Base-by-base conservation (phyloP, 23 tunicate species). In the Styela clava region DNA sequence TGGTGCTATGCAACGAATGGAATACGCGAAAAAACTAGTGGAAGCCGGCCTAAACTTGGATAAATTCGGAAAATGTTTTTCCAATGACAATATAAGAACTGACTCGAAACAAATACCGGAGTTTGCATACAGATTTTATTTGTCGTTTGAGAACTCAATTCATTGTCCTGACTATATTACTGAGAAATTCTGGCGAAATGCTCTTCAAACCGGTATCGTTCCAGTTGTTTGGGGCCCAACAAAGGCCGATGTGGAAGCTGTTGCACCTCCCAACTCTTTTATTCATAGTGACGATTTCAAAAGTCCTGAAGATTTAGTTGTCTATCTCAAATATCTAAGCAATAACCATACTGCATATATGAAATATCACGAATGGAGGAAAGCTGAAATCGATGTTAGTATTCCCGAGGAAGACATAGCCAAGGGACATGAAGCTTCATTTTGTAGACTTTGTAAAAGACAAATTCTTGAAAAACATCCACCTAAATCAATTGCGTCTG, bases 141-240 rank as follows among this genome's bases (percentile, higher is more conserved):
- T 88, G 79, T 34, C 94, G 16, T 88, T 88, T 65, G 94, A 88
- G 78, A 88, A 88, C 62, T 83, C 94, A 24, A 28, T 83, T 0
- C 94, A 88, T 63, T 88, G 94, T 44, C 84, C 94, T 12, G 80
- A 78, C 24, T 88, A 88, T 37, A 34, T 88, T 68, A 85, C 86
- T n/a, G 96, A 90, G 68, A 90, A 90, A 64, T 85, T 90, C 65
- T 85, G 89, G 96, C 64, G 87, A n/a, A 90, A 90, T 52, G 63
- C 78, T 12, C 68, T 85, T 2, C 77, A 74, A 28, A 61, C 68
- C 33, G 87, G 86, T 2, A 34, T 90, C 7, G 85, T 90, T 12
- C 96, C 96, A n/a, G 71, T 90, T 24, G 96, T 90, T 24, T 90
- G 85, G 86, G 96, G 96, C 26, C 96, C 96, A 1, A 78, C 85